phyloP scores from a whole-genome alignment of 2,888 invertebrate genomes.

The Meliscaeva auricollis region DNA sequence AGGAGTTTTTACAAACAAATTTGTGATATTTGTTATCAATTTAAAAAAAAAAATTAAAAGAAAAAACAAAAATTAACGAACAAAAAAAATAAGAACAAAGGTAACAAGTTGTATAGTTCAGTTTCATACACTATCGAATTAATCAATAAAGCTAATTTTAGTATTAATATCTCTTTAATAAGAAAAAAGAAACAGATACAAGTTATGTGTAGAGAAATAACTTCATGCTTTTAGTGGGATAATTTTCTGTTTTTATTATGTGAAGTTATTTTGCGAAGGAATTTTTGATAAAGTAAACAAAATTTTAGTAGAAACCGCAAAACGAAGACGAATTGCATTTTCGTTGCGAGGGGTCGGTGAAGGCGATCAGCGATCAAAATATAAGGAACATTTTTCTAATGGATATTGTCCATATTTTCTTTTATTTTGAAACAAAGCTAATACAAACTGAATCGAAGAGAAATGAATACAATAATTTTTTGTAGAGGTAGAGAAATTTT shows the following conservation, averaged over 20 bases:
- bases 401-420: too few species aligned
- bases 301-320: too few species aligned
- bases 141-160: slow-evolving; percentile 26
- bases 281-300: too few species aligned
- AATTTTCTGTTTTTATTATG: not conserved
- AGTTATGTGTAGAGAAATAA: slow-evolving; percentile 16
- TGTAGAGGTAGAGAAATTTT: too few species aligned
- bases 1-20: slow-evolving; percentile 62
- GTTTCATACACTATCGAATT: slow-evolving; percentile 62
- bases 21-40: slow-evolving; percentile 75
- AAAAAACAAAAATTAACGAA: slow-evolving; percentile 15
- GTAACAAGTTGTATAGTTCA: slow-evolving; percentile 55
- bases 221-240: not conserved
- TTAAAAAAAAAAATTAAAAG: slow-evolving; percentile 33
- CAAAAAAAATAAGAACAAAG: slow-evolving; percentile 26
- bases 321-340: too few species aligned
- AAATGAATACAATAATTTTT: too few species aligned
- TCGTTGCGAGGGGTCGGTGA: too few species aligned
- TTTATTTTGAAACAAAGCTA: too few species aligned
- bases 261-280: not conserved
- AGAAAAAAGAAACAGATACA: slow-evolving; percentile 40
- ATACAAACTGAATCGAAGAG: too few species aligned
- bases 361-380: too few species aligned
- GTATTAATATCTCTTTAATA: slow-evolving; percentile 18
- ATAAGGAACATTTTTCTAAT: too few species aligned